These are phyloP conservation scores for Drosophila silvestris DNA, from an alignment of 2,888 invertebrate species.

Conservation along the genomic window DNA sequence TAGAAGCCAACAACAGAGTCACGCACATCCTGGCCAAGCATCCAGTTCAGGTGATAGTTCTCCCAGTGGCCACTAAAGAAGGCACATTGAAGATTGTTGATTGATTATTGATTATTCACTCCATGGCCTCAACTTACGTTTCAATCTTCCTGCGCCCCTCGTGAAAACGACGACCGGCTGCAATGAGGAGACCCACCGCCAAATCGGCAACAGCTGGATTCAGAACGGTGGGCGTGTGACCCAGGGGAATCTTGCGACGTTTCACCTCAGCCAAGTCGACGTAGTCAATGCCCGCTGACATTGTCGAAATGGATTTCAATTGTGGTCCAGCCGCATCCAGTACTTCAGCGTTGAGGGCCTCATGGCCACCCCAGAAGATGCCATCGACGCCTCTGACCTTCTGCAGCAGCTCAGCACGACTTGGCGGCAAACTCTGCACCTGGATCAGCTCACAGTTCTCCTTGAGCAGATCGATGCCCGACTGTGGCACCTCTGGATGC, in stretches of 20 bases:
- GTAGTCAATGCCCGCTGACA: conserved; percentile 95
- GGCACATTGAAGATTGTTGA: neutral
- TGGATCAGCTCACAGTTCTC: conserved; percentile 83
- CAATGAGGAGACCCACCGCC: conserved; percentile 91
- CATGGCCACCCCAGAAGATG: conserved; percentile 82
- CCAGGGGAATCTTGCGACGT: conserved; percentile 90
- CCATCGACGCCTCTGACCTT: conserved; percentile 83
- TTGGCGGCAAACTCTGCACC: conserved; percentile 76
- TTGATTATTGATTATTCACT: neutral
- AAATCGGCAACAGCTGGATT: conserved; percentile 93
- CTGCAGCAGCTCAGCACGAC: conserved; percentile 79
- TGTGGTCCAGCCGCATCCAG: conserved; percentile 86
- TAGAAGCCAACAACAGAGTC: conserved; percentile 93
- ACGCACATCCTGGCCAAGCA: conserved; percentile 91
- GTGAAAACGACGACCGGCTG: conserved; percentile 91
- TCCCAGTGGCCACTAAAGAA: conserved; percentile 88
- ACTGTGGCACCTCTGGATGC: conserved; percentile 89
- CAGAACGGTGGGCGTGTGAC: conserved; percentile 92
- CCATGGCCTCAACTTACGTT: conserved; percentile 69
- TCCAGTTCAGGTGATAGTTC: conserved; percentile 90
- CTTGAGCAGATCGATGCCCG: conserved; percentile 88
- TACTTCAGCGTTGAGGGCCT: conserved; percentile 79
- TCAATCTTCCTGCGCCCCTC: conserved; percentile 90
- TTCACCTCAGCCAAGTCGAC: conserved; percentile 91
- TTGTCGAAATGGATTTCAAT: conserved; percentile 91